A percentile compares a stretch with the other conserved stretches of the same genome.
phyloP scores from a whole-genome alignment of 2,888 invertebrate genomes.

The Epirrhoe tristata region DNA sequence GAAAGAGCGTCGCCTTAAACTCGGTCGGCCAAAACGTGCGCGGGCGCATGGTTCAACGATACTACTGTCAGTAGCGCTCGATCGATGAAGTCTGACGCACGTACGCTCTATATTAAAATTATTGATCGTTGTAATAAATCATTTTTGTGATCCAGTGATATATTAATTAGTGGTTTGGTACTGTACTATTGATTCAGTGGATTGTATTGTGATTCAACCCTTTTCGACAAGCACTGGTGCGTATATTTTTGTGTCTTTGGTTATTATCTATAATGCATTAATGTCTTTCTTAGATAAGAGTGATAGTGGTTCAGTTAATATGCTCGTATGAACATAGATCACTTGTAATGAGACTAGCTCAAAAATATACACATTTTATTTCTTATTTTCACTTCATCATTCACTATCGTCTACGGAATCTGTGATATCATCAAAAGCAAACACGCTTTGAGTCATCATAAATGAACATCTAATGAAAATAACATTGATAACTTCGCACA shows the following conservation, averaged over 20 bases:
- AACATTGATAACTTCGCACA: slow-evolving; percentile 47
- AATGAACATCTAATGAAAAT: slow-evolving; percentile 51
- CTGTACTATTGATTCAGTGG: slow-evolving; percentile 49
- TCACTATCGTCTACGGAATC: slow-evolving; percentile 21
- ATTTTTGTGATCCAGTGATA: slow-evolving; percentile 57
- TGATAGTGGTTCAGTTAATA: slow-evolving; percentile 72
- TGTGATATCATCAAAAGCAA: slow-evolving; percentile 50
- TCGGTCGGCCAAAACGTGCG: slow-evolving; percentile 64
- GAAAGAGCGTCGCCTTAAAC: slow-evolving; percentile 50
- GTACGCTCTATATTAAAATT: slow-evolving; percentile 51
- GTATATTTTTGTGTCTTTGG: slow-evolving; percentile 47
- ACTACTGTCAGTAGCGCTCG: slow-evolving; percentile 77
- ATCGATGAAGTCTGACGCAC: slow-evolving; percentile 65
- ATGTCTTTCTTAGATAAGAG: slow-evolving; percentile 64
- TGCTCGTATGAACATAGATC: slow-evolving; percentile 6
- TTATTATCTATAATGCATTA: slow-evolving; percentile 55
- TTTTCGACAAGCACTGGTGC: slow-evolving; percentile 46
- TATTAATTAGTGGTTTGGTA: slow-evolving; percentile 43
- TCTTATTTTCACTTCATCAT: slow-evolving; percentile 11
- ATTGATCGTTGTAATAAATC: slow-evolving; percentile 69
- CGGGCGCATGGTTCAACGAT: slow-evolving; percentile 72
- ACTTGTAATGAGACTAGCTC: slow-evolving; percentile 9
- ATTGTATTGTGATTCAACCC: slow-evolving; percentile 43
- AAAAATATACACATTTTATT: neutral
- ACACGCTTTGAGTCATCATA: slow-evolving; percentile 56